A percentile compares a stretch with the other conserved stretches of the same genome.
These are phyloP conservation scores for Zalophus californianus DNA, from an alignment of 2,797 vertebrate species.

Conservation along the genomic window DNA sequence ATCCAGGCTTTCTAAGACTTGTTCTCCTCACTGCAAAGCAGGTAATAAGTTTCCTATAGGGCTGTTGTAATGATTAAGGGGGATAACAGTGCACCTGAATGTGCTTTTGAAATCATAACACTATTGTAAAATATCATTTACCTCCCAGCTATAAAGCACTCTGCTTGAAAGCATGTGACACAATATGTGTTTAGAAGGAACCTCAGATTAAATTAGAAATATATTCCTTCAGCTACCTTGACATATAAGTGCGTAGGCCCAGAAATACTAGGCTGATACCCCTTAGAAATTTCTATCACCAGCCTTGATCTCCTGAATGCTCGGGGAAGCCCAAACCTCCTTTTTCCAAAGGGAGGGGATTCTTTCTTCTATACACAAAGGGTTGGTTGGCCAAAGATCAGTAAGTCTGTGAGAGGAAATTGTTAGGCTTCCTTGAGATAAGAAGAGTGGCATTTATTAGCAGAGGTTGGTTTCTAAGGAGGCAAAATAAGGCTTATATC, in stretches of 20 bases:
- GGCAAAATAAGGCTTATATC: background rate
- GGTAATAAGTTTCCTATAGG: background rate
- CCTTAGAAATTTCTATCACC: background rate
- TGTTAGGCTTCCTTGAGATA: background rate
- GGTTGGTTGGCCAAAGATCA: background rate
- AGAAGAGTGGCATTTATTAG: background rate
- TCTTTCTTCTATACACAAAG: background rate
- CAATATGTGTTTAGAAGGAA: background rate
- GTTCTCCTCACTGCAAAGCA: background rate
- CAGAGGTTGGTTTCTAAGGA: background rate
- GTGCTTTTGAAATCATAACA: background rate
- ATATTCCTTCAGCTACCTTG: background rate
- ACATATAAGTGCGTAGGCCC: background rate
- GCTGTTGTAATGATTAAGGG: background rate
- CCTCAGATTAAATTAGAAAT: background rate
- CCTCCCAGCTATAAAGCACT: background rate
- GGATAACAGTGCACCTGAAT: background rate
- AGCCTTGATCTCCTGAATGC: background rate
- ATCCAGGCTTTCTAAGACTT: background rate
- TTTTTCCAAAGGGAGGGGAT: background rate
- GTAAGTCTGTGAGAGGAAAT: background rate
- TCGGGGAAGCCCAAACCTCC: background rate
- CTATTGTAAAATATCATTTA: background rate
- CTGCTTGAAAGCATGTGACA: background rate
- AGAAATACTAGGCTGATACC: background rate